Evolutionary conservation across 1,140 invertebrate genomes (phyloP), one percentile per base, ranked within the genome.

Genomic region (Bombus polaris): DNA sequence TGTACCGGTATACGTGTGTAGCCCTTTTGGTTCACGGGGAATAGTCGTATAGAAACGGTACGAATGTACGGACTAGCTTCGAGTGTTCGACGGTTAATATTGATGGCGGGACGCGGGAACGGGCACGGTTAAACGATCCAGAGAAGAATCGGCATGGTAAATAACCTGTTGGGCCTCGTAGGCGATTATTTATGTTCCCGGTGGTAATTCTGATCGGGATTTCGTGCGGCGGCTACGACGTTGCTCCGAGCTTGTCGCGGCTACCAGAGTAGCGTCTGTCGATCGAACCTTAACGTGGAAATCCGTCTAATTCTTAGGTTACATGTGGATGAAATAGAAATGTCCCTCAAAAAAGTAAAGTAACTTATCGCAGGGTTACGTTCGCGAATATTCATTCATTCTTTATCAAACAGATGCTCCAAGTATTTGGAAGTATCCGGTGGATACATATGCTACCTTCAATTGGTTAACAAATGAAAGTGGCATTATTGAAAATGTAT

Each of bases 41-140:
- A 84, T 59, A 72, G 82, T 78, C 37, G 65, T 80, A 25, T 57
- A 74, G 81, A 70, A 70, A 83, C 25, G 73, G 73, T 68, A 68
- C 57, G 53, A 22, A 57, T 42, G 71, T 39, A 66, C 35, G 86
- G 87, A 86, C 91, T 90, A 93, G 92, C 93, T 93, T 85, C 87
- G 87, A 77, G 59, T 82, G 82, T 90, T 94, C 94, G 93, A 93
- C 93, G 90, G 89, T 90, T 91, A 94, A 94, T 94, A 95, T 95
- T 94, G 94, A 95, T 95, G 94, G 93, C 93, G 89, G 91, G 93
- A 94, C 91, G 87, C 85, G 80, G 88, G 73, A 79, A 89, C 72
- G 85, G 87, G 53, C 74, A 79, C 83, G 78, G 88, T 86, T 90
- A 86, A 90, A 89, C 89, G 89, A 87, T 87, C 75, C 77, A 77